These are phyloP conservation scores for Rhagonycha fulva DNA, from an alignment of 2,888 invertebrate genomes.

Conservation along the genomic window DNA sequence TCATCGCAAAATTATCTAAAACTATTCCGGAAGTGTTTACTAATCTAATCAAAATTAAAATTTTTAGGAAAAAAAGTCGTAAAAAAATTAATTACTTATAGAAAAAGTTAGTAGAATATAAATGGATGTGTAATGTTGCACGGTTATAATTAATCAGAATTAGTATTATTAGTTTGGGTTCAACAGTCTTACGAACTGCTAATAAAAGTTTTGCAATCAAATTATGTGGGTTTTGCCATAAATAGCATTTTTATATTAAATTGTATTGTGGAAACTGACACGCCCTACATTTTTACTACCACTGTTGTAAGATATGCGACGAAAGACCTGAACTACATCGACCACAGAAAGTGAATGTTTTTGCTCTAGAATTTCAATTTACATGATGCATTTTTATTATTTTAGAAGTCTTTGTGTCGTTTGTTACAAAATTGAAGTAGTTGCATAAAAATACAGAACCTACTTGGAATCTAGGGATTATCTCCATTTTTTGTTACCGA, in stretches of 20 bases:
- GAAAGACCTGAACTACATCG: constrained; percentile 22
- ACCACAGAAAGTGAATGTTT: constrained; percentile 30
- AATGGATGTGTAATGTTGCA: background rate
- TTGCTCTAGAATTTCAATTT: constrained; percentile 30
- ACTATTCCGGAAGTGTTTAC: background rate
- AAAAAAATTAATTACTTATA: background rate
- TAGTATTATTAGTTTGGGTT: constrained; percentile 12
- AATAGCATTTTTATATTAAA: constrained; percentile 18
- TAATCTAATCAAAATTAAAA: background rate
- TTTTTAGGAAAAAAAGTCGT: no score
- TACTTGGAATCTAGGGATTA: no score
- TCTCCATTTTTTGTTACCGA: background rate
- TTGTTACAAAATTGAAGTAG: no score
- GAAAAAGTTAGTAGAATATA: background rate
- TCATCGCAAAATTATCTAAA: background rate
- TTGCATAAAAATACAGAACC: no score
- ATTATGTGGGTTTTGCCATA: constrained; percentile 17
- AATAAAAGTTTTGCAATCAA: constrained; percentile 15
- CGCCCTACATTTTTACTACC: constrained; percentile 29
- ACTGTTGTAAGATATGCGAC: constrained; percentile 22
- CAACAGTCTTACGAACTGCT: constrained; percentile 12
- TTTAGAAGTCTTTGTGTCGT: constrained; percentile 17
- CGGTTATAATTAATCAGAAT: background rate
- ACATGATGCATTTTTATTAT: constrained; percentile 22
- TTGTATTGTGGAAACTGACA: constrained; percentile 25